Evolutionary conservation across 2,113 vertebrate species (phyloP).

Genomic region (Empidonax traillii): DNA sequence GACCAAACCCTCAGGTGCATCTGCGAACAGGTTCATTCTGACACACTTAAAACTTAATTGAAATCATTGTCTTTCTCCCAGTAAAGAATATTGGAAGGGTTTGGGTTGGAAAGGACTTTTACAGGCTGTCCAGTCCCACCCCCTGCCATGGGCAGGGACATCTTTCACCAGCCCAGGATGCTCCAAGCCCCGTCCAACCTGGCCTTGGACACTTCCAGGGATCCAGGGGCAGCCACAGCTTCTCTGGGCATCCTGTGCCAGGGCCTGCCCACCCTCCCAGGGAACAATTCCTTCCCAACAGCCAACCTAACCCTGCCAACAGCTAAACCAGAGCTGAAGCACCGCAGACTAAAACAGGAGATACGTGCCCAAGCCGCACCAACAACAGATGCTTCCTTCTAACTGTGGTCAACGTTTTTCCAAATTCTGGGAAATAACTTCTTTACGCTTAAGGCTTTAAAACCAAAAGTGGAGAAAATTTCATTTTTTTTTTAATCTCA

Average conservation of each 20-base stretch:
- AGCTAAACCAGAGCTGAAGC: background rate
- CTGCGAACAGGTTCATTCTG: background rate
- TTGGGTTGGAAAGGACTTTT: background rate
- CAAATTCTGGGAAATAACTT: background rate
- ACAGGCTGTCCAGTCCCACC: background rate
- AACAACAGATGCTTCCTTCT: background rate
- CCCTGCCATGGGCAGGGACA: background rate
- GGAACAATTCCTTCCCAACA: background rate
- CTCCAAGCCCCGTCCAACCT: background rate
- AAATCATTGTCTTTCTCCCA: background rate
- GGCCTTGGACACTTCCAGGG: background rate
- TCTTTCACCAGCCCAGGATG: rapidly evolving
- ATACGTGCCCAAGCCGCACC: background rate
- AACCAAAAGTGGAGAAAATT: rapidly evolving
- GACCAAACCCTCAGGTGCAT: background rate
- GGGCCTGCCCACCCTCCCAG: background rate
- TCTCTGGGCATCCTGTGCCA: background rate
- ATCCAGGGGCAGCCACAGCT: background rate
- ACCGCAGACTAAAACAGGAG: background rate
- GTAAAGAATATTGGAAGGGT: rapidly evolving
- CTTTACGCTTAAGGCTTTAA: background rate
- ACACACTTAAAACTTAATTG: background rate
- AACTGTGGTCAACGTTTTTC: rapidly evolving
- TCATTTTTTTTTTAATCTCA: background rate
- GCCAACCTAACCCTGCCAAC: background rate